Evolutionary conservation across 2,113 vertebrate genomes (phyloP).

Genomic region (Psilopsiagon aymara): DNA sequence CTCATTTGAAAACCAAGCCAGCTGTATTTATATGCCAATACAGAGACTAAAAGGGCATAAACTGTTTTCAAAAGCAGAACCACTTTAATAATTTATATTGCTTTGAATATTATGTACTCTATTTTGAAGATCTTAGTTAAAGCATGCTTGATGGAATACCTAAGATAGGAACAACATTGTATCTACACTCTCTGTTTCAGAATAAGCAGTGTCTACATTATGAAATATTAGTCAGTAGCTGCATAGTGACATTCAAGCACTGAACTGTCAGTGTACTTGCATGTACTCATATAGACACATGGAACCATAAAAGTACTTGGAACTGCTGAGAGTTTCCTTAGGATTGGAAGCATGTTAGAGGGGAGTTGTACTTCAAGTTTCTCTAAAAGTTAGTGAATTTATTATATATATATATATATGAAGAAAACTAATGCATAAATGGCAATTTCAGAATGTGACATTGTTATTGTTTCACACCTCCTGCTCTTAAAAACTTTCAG

Average conservation of each 20-base stretch:
- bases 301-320: neutral
- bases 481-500: slow-evolving; percentile 18
- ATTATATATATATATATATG: neutral
- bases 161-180: neutral
- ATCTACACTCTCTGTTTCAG: neutral
- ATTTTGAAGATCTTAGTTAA: neutral
- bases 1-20: neutral
- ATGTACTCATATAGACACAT: neutral
- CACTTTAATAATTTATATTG: neutral
- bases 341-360: neutral
- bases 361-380: neutral
- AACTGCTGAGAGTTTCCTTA: neutral
- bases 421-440: neutral
- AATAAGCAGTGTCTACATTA: neutral
- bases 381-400: neutral
- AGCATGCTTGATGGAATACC: neutral
- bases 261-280: neutral
- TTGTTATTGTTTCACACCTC: slow-evolving; percentile 1
- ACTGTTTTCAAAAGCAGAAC: neutral
- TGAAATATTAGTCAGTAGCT: neutral
- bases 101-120: neutral
- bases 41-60: neutral
- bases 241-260: neutral
- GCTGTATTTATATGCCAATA: neutral
- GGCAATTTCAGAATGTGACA: neutral